Conservation (phyloP, 2,797 vertebrate species). For the Falco naumanni region DNA sequence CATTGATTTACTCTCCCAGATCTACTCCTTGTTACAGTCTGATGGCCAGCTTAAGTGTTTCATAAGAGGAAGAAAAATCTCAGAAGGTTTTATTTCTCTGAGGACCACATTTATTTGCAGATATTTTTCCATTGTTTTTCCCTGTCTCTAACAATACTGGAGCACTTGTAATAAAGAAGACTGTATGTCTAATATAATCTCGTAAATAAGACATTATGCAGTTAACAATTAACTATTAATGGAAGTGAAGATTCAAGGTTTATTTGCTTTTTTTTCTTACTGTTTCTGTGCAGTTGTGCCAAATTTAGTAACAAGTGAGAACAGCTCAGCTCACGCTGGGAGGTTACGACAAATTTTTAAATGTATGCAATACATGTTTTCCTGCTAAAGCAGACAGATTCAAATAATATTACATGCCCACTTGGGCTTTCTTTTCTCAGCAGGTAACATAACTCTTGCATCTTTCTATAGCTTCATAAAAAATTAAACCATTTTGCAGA, state of each 20-base stretch:
- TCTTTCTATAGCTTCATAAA: neutral
- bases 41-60: constrained; percentile 19
- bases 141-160: constrained; percentile 39
- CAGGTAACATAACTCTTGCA: neutral
- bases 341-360: neutral
- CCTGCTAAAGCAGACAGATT: neutral
- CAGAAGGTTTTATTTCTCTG: constrained; percentile 7
- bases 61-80: constrained; percentile 30
- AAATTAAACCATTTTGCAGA: neutral
- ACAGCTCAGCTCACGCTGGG: neutral
- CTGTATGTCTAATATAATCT: constrained; percentile 9
- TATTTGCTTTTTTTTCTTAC: constrained; percentile 10
- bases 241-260: constrained; percentile 45
- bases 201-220: constrained; percentile 8
- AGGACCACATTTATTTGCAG: constrained; percentile 37
- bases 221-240: constrained; percentile 67
- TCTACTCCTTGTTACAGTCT: neutral
- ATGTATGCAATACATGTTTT: neutral
- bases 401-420: neutral
- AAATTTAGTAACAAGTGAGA: constrained; percentile 33
- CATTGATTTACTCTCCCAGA: constrained; percentile 44
- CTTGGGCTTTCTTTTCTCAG: neutral
- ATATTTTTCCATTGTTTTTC: neutral
- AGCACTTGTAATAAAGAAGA: constrained; percentile 34
- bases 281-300: neutral